Percentiles rank a stretch among this genome's conserved stretches.
Conservation (phyloP, 2,797 vertebrate genomes). For the Gymnocypris eckloni region DNA sequence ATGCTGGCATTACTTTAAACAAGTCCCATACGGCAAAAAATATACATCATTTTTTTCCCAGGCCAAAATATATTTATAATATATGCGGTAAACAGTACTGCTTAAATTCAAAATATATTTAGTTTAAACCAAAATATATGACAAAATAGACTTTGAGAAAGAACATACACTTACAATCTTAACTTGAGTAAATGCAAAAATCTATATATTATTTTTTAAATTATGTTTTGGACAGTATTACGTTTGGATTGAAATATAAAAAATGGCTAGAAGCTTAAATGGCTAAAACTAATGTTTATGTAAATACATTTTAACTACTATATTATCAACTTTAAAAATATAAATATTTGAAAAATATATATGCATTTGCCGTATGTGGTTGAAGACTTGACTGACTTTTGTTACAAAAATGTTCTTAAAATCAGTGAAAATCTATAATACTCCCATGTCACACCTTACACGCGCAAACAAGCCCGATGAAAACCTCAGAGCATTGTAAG, state of each 20-base stretch:
- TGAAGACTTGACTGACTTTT: constrained; percentile 4
- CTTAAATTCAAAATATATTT: not conserved
- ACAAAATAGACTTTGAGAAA: not conserved
- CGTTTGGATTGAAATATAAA: not conserved
- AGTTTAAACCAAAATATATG: not conserved
- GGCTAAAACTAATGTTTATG: not conserved
- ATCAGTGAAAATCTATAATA: constrained; percentile 56
- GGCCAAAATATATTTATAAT: constrained; percentile 26
- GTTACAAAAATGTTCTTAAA: constrained; percentile 47
- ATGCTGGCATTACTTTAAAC: constrained; percentile 55
- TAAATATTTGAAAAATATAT: not conserved
- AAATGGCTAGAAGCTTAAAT: not conserved
- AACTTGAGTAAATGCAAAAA: constrained; percentile 4
- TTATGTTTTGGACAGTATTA: not conserved
- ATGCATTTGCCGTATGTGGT: constrained; percentile 11
- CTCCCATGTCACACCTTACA: not conserved
- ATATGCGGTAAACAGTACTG: not conserved
- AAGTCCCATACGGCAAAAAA: constrained; percentile 36
- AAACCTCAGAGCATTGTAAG: constrained; percentile 39
- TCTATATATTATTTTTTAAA: not conserved
- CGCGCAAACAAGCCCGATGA: constrained; percentile 23
- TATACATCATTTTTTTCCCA: no score
- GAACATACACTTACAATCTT: not conserved
- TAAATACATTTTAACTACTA: not conserved
- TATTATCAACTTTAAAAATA: constrained; percentile 9